Conservation (phyloP, 2,888 invertebrate species). For the Strigamia crassipes region DNA sequence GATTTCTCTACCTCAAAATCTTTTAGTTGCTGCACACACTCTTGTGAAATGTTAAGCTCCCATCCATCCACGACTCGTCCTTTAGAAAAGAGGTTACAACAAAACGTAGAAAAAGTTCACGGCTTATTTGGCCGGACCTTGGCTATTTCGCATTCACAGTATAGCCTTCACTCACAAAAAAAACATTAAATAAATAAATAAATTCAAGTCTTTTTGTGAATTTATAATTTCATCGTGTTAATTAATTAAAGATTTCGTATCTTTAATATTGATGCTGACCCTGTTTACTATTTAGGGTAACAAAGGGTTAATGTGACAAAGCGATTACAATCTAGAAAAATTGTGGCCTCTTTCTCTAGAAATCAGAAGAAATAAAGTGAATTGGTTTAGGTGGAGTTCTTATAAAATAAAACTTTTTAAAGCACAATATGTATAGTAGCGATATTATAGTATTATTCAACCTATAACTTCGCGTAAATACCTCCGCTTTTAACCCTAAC, state of each 20-base stretch:
- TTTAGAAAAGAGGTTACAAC: background rate
- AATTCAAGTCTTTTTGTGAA: background rate
- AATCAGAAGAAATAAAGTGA: background rate
- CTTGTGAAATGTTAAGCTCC: background rate
- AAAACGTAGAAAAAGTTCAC: background rate
- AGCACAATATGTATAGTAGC: too few species aligned
- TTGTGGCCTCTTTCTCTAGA: background rate
- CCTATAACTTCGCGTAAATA: too few species aligned
- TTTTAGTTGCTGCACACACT: background rate
- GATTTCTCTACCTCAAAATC: background rate
- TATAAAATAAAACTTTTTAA: too few species aligned
- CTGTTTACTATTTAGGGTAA: background rate
- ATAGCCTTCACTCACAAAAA: too few species aligned
- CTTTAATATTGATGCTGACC: background rate
- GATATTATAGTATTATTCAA: too few species aligned
- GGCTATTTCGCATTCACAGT: background rate
- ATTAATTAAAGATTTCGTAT: background rate
- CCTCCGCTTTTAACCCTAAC: too few species aligned
- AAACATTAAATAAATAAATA: too few species aligned
- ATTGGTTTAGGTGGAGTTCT: too few species aligned
- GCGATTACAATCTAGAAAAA: background rate
- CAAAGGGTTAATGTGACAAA: background rate
- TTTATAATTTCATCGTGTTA: background rate
- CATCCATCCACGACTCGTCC: background rate
- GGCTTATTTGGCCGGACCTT: background rate